Conservation (phyloP, 2,888 invertebrate genomes). For the Laothoe populi region DNA sequence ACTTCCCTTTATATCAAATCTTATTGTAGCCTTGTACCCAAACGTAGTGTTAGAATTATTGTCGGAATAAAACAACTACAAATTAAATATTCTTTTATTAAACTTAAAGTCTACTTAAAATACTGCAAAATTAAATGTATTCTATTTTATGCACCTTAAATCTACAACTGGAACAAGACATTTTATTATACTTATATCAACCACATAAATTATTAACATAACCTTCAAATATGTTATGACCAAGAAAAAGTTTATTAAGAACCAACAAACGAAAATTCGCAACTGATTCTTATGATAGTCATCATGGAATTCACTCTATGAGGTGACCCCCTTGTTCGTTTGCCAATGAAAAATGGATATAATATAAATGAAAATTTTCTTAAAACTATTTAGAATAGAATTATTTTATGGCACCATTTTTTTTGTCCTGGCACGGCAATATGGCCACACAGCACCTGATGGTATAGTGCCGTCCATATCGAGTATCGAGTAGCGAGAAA, state of each 20-base stretch:
- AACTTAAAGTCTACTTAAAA: constrained; percentile 46
- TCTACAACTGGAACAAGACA: constrained; percentile 4
- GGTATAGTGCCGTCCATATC: too few species aligned
- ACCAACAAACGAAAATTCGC: too few species aligned
- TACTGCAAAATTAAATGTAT: constrained; percentile 45
- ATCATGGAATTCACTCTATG: not conserved
- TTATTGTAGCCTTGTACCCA: too few species aligned
- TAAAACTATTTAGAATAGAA: not conserved
- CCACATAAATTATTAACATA: not conserved
- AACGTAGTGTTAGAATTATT: not conserved
- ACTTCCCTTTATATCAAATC: too few species aligned
- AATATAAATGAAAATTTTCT: not conserved
- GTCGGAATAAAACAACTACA: constrained; percentile 11
- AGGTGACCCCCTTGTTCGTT: not conserved
- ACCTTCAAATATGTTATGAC: too few species aligned
- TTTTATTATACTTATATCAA: constrained; percentile 5
- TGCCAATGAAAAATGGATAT: not conserved
- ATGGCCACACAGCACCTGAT: too few species aligned
- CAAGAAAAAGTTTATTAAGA: too few species aligned
- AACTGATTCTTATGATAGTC: too few species aligned
- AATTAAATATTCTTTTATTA: constrained; percentile 34
- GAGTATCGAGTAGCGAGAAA: too few species aligned
- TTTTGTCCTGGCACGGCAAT: too few species aligned
- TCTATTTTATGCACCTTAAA: constrained; percentile 32
- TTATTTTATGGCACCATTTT: not conserved